phyloP scores from a whole-genome alignment of 2,797 vertebrate genomes.

The Leuciscus waleckii region DNA sequence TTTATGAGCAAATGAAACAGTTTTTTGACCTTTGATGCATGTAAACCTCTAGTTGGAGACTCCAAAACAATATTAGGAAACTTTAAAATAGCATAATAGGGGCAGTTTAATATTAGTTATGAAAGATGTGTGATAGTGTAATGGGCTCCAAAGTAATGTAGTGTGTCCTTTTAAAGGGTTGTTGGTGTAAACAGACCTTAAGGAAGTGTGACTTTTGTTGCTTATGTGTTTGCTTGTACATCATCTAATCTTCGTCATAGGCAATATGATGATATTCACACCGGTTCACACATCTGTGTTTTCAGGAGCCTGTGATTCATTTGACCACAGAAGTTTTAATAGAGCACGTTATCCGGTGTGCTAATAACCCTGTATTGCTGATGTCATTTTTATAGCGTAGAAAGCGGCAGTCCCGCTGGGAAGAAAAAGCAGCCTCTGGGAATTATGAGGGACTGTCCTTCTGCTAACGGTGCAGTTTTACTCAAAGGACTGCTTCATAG shows the following conservation, averaged over 20 bases:
- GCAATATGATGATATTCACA: background rate
- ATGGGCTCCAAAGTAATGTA: background rate
- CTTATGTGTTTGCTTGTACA: background rate
- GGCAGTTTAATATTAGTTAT: background rate
- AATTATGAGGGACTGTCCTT: slow-evolving; percentile 40
- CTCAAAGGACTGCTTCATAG: slow-evolving; percentile 36
- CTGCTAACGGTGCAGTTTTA: slow-evolving; percentile 46
- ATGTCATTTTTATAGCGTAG: slow-evolving; percentile 37
- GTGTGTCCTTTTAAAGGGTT: background rate
- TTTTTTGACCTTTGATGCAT: too few relatives aligned
- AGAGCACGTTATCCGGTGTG: slow-evolving; percentile 15
- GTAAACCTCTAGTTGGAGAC: too few relatives aligned
- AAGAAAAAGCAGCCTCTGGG: slow-evolving; percentile 23
- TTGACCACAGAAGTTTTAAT: slow-evolving; percentile 11
- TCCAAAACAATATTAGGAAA: too few relatives aligned
- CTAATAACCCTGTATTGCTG: slow-evolving; percentile 28
- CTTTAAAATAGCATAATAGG: too few relatives aligned
- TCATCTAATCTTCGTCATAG: background rate
- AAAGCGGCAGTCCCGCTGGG: background rate
- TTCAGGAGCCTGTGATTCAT: slow-evolving; percentile 16
- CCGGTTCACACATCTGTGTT: background rate
- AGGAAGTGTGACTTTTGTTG: background rate
- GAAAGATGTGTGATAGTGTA: background rate
- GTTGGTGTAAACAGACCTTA: background rate
- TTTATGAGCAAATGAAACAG: too few relatives aligned